Base-by-base conservation (phyloP, 2,113 vertebrate genomes). In the Muscicapa adusta region DNA sequence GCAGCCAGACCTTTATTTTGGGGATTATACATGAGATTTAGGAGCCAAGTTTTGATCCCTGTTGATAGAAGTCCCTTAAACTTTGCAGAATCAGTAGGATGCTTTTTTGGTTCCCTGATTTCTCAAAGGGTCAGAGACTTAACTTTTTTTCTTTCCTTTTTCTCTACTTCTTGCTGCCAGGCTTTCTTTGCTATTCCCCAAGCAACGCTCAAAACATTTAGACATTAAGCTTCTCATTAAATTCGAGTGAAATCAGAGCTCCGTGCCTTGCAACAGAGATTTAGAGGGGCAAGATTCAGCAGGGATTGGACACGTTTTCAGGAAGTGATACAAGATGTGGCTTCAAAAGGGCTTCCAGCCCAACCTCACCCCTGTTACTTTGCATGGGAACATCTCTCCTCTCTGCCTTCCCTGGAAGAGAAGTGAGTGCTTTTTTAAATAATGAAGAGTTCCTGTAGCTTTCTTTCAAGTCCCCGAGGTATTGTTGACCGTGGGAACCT, bases 101-200 rank as follows among this genome's bases (percentile, higher is more conserved):
- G 48, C 85, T 78, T 83, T 50, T 85, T 94, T 84, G 65, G n/a
- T 74, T 91, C 63, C 40, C 29, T 76, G 78, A 54, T 90, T 94
- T 85, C 48, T 93, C 56, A 63, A 45, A 85, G 42, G n/a, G 29
- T 83, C 67, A 83, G 48, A 62, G 33, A 33, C 26, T 73, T 47
- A 7, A 26, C 34, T 66, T 85, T 87, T 51, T 85, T 86, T 22
- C 25, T 85, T 65, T 38, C 9, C 8, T 63, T 82, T 87, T 76
- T 53, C 74, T 85, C n/a, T 56, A 1, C 63, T 91, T 72, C 38
- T 89, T 85, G 24, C 71, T 92, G 79, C 33, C 72, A 93, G 85
- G 47, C 66, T 94, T 93, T 65, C 40, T 84, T 78, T 92, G 61
- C 53, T 90, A n/a, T 80, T 88, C 45, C 70, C 92, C n/a, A 57